phyloP scores from a whole-genome alignment of 2,113 vertebrate genomes.

The Callocephalon fimbriatum region DNA sequence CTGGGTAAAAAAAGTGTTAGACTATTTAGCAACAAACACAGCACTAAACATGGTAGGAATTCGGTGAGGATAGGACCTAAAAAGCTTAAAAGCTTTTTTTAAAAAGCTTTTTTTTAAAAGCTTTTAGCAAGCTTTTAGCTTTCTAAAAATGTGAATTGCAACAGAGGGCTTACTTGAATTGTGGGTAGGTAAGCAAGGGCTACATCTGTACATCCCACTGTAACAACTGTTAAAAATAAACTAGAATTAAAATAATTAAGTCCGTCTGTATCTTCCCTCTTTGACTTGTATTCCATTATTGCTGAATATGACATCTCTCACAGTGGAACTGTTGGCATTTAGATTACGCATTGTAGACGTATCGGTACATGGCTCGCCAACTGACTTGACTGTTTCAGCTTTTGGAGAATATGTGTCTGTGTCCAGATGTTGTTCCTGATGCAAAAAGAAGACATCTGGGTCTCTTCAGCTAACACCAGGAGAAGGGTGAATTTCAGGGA shows the following conservation, averaged over 20 bases:
- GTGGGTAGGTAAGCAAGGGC: not conserved
- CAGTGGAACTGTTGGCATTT: not conserved
- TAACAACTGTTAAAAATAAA: not conserved
- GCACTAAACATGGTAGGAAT: not conserved
- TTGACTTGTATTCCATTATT: not conserved
- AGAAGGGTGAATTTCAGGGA: not conserved
- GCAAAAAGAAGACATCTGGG: not conserved
- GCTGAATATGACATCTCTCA: not conserved
- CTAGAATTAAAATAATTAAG: not conserved
- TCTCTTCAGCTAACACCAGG: not conserved
- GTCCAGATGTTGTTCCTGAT: not conserved
- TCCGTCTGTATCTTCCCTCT: not conserved
- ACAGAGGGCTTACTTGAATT: not conserved
- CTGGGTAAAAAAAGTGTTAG: not conserved
- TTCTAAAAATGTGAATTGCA: fast-evolving
- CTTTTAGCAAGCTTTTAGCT: not conserved
- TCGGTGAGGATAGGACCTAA: not conserved
- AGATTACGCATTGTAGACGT: not conserved
- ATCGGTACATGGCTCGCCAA: not conserved
- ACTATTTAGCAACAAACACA: not conserved
- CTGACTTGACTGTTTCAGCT: not conserved
- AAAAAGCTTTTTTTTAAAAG: too few species aligned
- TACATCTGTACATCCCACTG: not conserved
- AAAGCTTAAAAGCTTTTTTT: too few species aligned
- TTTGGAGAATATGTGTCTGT: not conserved